A percentile compares a stretch with the other conserved stretches of the same genome.
Conservation (phyloP, 2,797 vertebrate species). For the Poecilia picta region DNA sequence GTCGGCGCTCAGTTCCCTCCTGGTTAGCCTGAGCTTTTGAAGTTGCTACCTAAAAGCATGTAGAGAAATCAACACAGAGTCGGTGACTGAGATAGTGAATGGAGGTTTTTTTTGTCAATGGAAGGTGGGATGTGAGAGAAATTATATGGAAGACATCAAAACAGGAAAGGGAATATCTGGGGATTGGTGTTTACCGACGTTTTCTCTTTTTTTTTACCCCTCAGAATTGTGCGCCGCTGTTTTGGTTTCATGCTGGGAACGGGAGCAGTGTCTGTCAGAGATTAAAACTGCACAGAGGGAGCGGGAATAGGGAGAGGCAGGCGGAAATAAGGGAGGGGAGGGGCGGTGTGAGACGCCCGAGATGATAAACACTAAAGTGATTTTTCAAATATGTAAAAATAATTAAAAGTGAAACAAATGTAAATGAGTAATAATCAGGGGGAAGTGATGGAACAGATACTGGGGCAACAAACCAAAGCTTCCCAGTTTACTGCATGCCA, state of each 20-base stretch:
- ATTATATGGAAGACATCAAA: conserved; percentile 60
- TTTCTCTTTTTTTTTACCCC: conserved; percentile 24
- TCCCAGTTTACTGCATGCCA: conserved; percentile 48
- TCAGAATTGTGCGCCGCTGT: conserved; percentile 53
- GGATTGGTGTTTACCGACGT: conserved; percentile 62
- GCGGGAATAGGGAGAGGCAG: conserved; percentile 8
- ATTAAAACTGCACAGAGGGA: conserved; percentile 65
- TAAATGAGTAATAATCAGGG: conserved; percentile 2
- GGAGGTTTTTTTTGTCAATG: conserved; percentile 55
- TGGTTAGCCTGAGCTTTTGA: conserved; percentile 41
- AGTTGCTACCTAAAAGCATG: conserved; percentile 50
- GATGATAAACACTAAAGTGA: conserved; percentile 51
- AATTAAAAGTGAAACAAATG: conserved; percentile 21
- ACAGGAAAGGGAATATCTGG: conserved; percentile 44
- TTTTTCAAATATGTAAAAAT: conserved; percentile 36
- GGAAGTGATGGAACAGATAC: conserved; percentile 24
- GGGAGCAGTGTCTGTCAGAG: conserved; percentile 71
- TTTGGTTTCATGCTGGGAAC: conserved; percentile 60
- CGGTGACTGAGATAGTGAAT: conserved; percentile 47
- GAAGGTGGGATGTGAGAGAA: conserved; percentile 56
- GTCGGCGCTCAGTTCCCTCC: conserved; percentile 36
- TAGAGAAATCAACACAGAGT: conserved; percentile 36
- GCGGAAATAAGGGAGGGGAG: background rate
- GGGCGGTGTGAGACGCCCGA: conserved; percentile 33
- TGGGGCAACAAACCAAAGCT: conserved; percentile 40